phyloP scores from a whole-genome alignment of 1,140 invertebrate species.

The Palaemon carinicauda region DNA sequence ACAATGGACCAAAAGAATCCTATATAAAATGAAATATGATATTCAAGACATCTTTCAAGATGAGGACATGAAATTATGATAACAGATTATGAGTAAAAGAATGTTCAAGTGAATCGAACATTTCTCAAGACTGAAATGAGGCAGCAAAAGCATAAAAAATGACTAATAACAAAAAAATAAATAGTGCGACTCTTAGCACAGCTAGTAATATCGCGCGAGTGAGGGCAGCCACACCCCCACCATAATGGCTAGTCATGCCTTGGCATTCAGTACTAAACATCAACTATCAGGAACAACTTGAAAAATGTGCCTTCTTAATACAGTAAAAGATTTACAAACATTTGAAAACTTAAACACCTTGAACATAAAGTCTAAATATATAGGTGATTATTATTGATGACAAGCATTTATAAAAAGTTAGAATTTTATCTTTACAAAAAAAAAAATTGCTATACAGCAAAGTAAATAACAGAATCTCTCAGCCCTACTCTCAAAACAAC shows the following conservation, averaged over 20 bases:
- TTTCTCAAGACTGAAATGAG: background rate
- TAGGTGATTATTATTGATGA: background rate
- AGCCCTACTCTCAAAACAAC: background rate
- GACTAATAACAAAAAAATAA: slow-evolving; percentile 27
- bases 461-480: background rate
- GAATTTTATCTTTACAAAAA: background rate
- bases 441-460: background rate
- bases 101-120: background rate
- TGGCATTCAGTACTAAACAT: background rate
- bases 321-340: background rate
- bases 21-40: background rate
- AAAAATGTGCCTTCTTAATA: background rate
- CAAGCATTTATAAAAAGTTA: background rate
- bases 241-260: background rate
- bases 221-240: slow-evolving; percentile 38
- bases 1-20: background rate
- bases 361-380: too few species aligned
- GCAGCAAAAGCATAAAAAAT: background rate
- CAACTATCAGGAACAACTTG: background rate
- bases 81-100: background rate
- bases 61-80: too few species aligned
- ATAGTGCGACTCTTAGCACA: slow-evolving; percentile 39
- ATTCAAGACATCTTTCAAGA: background rate
- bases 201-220: slow-evolving; percentile 26
- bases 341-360: background rate